These are phyloP conservation scores for Volucella inflata DNA, from an alignment of 2,888 invertebrate genomes.

Conservation along the genomic window DNA sequence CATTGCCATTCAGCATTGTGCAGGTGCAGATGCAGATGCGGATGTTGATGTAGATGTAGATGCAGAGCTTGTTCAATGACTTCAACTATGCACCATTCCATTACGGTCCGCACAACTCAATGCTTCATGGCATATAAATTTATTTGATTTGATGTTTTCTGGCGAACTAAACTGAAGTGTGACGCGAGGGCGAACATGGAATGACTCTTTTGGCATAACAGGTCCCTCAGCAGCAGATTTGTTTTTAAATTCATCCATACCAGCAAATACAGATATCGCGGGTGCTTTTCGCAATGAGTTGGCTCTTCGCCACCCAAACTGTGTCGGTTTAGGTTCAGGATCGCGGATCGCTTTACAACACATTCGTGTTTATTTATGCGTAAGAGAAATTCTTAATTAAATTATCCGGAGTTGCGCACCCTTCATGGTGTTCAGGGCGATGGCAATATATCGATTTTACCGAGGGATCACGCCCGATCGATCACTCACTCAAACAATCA, in stretches of 20 bases:
- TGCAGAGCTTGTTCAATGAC: constrained; percentile 61
- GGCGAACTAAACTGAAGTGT: constrained; percentile 27
- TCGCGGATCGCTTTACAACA: neutral
- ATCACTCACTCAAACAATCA: constrained; percentile 59
- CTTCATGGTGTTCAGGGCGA: neutral
- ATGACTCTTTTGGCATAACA: constrained; percentile 14
- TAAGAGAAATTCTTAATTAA: constrained; percentile 51
- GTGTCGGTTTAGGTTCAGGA: neutral
- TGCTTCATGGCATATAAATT: constrained; percentile 66
- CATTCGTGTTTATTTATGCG: constrained; percentile 2
- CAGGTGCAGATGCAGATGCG: constrained; percentile 53
- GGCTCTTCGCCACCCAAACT: constrained; percentile 21
- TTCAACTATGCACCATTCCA: constrained; percentile 58
- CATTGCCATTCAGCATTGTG: constrained; percentile 28
- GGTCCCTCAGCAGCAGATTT: constrained; percentile 22
- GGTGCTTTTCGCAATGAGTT: constrained; percentile 52
- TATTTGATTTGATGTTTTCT: constrained; percentile 64
- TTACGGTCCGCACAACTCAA: constrained; percentile 39
- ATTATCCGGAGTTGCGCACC: constrained; percentile 34
- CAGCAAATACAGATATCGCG: constrained; percentile 31
- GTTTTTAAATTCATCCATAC: constrained; percentile 21
- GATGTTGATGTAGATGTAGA: constrained; percentile 1
- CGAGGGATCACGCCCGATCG: constrained; percentile 63
- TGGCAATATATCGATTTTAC: constrained; percentile 63
- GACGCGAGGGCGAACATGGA: neutral